phyloP scores from a whole-genome alignment of 1,140 invertebrate species.

The Heliconius hewitsoni region DNA sequence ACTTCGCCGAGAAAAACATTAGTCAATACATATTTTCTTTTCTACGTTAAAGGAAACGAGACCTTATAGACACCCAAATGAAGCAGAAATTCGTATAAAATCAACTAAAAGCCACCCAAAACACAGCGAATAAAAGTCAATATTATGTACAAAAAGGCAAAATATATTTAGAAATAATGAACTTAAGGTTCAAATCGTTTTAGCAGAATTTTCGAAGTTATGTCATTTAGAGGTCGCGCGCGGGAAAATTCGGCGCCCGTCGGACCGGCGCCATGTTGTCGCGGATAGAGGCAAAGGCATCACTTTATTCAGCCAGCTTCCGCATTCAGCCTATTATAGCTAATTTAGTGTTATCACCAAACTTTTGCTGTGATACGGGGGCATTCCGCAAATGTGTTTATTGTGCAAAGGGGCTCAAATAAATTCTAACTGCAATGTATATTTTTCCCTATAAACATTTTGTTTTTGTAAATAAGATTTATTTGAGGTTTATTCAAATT shows the following conservation, averaged over 20 bases:
- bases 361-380: conserved; percentile 50
- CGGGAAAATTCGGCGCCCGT: conserved; percentile 61
- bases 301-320: conserved; percentile 56
- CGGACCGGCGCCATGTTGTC: conserved; percentile 63
- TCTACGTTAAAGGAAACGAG: conserved; percentile 22
- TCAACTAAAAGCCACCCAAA: conserved; percentile 28
- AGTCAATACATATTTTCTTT: conserved; percentile 44
- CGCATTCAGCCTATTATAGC: conserved; percentile 64
- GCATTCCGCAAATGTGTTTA: conserved; percentile 49
- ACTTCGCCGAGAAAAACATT: conserved; percentile 62
- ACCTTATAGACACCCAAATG: not conserved
- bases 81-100: conserved; percentile 33
- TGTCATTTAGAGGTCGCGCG: conserved; percentile 27
- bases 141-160: conserved; percentile 23
- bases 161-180: conserved; percentile 10
- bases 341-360: conserved; percentile 69
- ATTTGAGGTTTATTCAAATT: not conserved
- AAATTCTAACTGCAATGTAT: not conserved
- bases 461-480: not conserved
- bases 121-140: conserved; percentile 22
- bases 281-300: conserved; percentile 56
- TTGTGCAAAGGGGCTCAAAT: conserved; percentile 38
- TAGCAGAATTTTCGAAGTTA: not conserved
- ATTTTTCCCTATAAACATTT: not conserved
- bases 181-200: not conserved